Conservation (phyloP, 35 echinoderm and acorn worm species). For the Apostichopus californicus region DNA sequence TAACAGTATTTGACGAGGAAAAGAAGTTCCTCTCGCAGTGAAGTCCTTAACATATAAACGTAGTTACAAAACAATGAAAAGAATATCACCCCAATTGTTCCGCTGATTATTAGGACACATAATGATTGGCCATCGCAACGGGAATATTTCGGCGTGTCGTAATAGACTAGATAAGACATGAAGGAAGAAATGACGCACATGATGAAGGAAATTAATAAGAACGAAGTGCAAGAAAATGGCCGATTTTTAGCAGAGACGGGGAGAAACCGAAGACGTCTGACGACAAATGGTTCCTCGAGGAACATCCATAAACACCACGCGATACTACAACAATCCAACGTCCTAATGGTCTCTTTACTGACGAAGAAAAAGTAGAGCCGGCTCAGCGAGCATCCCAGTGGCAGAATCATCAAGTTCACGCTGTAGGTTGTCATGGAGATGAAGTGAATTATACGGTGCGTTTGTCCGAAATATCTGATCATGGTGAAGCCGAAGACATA, state of each 20-base stretch:
- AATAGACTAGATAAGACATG: not conserved
- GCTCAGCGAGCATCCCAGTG: constrained; percentile 16
- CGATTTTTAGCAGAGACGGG: constrained; percentile 1
- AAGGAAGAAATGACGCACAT: not conserved
- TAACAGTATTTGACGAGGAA: constrained; percentile 54
- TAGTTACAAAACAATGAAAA: constrained; percentile 43
- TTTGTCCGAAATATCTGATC: constrained; percentile 24
- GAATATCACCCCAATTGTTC: not conserved
- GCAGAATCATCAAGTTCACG: constrained; percentile 15
- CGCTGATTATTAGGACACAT: not conserved
- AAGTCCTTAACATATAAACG: constrained; percentile 21
- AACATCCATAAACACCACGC: constrained; percentile 51
- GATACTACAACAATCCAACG: constrained; percentile 31
- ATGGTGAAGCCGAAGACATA: constrained; percentile 28
- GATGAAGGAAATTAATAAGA: constrained; percentile 7
- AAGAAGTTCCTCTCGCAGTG: constrained; percentile 32
- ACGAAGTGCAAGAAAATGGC: not conserved
- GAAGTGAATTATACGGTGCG: constrained; percentile 21
- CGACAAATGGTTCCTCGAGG: constrained; percentile 38
- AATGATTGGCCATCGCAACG: not conserved
- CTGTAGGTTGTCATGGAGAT: constrained; percentile 52
- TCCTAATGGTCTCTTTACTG: not conserved
- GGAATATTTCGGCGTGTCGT: not conserved
- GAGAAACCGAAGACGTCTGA: constrained; percentile 21
- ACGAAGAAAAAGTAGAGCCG: constrained; percentile 36